phyloP scores from a whole-genome alignment of 2,888 invertebrate species.

The Panopea generosa region DNA sequence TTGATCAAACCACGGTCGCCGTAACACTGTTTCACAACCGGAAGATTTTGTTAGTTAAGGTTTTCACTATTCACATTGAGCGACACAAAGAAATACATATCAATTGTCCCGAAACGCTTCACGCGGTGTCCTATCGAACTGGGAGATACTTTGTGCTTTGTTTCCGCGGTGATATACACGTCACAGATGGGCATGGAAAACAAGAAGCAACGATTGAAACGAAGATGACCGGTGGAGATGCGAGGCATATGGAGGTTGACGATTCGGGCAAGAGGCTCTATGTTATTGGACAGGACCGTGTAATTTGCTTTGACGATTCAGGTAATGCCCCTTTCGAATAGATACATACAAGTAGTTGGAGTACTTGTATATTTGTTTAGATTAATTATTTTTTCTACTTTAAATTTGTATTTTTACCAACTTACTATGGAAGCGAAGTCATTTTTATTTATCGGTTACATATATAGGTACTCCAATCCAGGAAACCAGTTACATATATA shows the following conservation, averaged over 20 bases:
- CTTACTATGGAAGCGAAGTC: no score
- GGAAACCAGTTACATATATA: no score
- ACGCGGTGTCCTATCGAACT: constrained; percentile 29
- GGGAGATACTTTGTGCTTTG: constrained; percentile 41
- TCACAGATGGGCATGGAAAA: constrained; percentile 37
- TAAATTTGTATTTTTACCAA: no score
- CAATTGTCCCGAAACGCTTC: constrained; percentile 35
- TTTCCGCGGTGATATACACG: constrained; percentile 48
- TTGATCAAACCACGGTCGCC: constrained; percentile 37
- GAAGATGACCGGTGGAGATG: constrained; percentile 28
- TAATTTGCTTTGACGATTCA: constrained; percentile 35
- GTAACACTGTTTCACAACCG: constrained; percentile 52
- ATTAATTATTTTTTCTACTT: no score
- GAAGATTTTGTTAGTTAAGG: constrained; percentile 50
- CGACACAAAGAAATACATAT: constrained; percentile 37
- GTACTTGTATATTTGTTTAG: no score
- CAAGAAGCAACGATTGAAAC: constrained; percentile 17
- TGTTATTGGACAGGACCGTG: constrained; percentile 36
- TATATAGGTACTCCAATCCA: no score
- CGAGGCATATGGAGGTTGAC: constrained; percentile 42
- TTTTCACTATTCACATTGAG: constrained; percentile 40
- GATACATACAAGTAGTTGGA: no score
- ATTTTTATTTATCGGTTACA: no score
- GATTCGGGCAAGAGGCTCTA: constrained; percentile 21
- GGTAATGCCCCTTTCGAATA: no score